Conservation (phyloP, 2,888 invertebrate genomes). For the Drosophila affinis region DNA sequence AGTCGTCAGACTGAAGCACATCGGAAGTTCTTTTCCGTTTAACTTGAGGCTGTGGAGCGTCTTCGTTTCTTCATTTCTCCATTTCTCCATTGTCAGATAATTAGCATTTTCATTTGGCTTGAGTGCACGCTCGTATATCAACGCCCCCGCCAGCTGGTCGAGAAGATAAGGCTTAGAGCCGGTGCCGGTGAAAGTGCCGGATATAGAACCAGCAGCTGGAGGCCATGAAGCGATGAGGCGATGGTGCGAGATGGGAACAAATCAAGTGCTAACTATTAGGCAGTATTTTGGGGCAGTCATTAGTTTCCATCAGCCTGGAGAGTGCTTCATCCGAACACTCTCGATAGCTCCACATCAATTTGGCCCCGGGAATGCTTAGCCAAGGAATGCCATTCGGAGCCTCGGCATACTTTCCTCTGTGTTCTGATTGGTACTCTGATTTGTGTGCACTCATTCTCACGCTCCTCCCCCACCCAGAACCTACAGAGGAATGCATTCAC, state of each 20-base stretch:
- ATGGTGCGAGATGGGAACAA: not conserved
- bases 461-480: not conserved
- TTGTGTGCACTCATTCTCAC: constrained; percentile 30
- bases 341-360: constrained; percentile 27
- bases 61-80: constrained; percentile 27
- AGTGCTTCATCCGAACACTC: constrained; percentile 18
- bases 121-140: constrained; percentile 41
- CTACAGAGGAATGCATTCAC: constrained; percentile 47
- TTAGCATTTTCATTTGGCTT: constrained; percentile 72
- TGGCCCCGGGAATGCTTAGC: constrained; percentile 16
- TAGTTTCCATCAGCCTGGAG: constrained; percentile 2
- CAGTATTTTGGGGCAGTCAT: not conserved
- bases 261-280: not conserved
- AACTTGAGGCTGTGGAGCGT: constrained; percentile 49
- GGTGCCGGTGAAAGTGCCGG: too few relatives aligned
- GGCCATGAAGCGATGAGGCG: not conserved
- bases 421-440: constrained; percentile 9
- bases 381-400: constrained; percentile 13
- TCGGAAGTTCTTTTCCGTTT: not conserved
- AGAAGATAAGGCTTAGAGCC: constrained; percentile 24
- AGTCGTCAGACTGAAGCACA: not conserved
- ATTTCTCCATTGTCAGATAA: constrained; percentile 69
- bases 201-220: not conserved
- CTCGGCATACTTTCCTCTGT: constrained; percentile 9
- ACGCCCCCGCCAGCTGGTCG: constrained; percentile 22